Evolutionary conservation across 1,140 invertebrate genomes (phyloP).

Genomic region (Atta texana): DNA sequence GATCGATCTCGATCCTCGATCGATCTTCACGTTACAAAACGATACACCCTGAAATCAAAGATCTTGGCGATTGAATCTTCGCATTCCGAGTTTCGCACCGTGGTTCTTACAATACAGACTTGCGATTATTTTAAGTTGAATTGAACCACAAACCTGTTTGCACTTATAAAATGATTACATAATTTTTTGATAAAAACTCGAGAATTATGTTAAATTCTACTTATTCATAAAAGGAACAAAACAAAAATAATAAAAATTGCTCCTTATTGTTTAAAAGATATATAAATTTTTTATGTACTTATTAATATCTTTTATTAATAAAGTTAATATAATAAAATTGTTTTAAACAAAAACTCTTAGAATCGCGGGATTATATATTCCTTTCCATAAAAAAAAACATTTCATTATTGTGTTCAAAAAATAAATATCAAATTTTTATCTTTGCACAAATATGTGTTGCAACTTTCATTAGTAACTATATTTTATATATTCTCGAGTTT

Average conservation of each 20-base stretch:
- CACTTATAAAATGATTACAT: background rate
- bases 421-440: background rate
- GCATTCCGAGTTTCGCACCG: background rate
- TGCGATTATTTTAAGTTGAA: background rate
- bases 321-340: background rate
- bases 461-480: background rate
- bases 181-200: slow-evolving; percentile 45
- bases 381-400: background rate
- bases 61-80: slow-evolving; percentile 26
- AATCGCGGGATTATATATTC: background rate
- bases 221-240: background rate
- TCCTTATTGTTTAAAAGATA: background rate
- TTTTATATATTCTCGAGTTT: background rate
- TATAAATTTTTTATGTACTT: background rate
- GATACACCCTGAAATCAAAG: slow-evolving; percentile 35
- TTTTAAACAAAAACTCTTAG: background rate
- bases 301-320: background rate
- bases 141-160: background rate
- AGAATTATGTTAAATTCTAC: background rate
- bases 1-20: slow-evolving; percentile 45
- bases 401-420: background rate
- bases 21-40: slow-evolving; percentile 17
- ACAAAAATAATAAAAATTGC: background rate
- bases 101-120: background rate
- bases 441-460: background rate